Evolutionary conservation across 2,113 vertebrate species (phyloP).

Genomic region (Mesoclemmys tuberculata): DNA sequence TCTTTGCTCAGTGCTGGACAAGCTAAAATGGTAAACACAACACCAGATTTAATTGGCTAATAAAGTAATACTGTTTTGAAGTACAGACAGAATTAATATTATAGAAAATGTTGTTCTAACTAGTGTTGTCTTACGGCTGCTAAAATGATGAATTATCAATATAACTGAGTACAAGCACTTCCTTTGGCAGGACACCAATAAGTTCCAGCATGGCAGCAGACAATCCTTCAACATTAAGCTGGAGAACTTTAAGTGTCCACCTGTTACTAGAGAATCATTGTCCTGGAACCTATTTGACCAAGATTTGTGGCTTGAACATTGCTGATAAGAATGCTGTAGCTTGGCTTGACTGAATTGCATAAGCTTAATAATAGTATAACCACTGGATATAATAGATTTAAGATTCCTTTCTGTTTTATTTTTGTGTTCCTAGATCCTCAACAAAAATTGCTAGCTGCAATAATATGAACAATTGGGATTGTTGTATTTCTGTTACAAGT

Average conservation of each 20-base stretch:
- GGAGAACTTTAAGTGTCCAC: no score
- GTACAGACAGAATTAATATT: neutral
- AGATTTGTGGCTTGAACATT: no score
- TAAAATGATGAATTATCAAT: neutral
- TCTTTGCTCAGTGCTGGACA: conserved; percentile 87
- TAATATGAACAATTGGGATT: neutral
- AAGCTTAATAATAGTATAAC: neutral
- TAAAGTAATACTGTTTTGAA: neutral
- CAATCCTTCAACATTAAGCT: no score
- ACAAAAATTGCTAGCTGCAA: neutral
- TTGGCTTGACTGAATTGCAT: no score
- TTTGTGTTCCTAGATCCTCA: neutral
- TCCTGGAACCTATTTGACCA: no score
- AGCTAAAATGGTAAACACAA: conserved; percentile 73
- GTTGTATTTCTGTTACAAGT: neutral
- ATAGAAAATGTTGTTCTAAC: neutral
- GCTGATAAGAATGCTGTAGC: no score
- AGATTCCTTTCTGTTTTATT: neutral
- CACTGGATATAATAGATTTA: neutral
- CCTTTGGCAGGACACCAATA: no score
- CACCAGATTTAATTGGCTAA: neutral
- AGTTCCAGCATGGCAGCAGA: no score
- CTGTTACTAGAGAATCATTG: no score
- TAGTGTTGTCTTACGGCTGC: neutral
- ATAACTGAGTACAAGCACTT: neutral